Base-by-base conservation (phyloP, 2,888 invertebrate genomes). In the Sthenelais limicola region DNA sequence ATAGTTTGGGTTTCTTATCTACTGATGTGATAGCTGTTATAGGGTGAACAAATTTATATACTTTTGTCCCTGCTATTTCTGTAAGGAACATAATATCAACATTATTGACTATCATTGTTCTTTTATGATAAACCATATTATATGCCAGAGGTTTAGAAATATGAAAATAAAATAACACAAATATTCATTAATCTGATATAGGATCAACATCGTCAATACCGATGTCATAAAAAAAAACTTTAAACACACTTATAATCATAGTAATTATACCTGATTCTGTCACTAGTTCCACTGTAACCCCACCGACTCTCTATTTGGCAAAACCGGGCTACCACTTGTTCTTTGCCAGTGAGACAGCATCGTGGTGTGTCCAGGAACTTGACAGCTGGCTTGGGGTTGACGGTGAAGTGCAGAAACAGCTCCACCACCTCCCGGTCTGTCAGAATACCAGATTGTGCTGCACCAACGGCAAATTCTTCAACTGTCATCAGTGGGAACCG, bases 221-320 rank as follows among this genome's bases (percentile, higher is more conserved):
- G n/a, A n/a, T n/a, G n/a, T n/a, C n/a, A n/a, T n/a, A n/a, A 43
- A 43, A 43, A 43, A 18, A 56, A n/a, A 32, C 56, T 18, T 33
- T 56, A 43, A 43, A 43, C 9, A 43, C 9, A 43, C 43, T 43
- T 18, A 43, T 12, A 43, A 9, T 18, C 12, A 43, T 43, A n/a
- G n/a, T n/a, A 56, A 9, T 47, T 79, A 77, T 81, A 92, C 91
- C 91, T 91, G 78, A 94, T 94, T 79, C 94, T 89, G 86, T 94
- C 94, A 68, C 93, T 92, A 0, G 93, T 93, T 3, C 94, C 94
- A 84, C 92, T 93, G 82, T 94, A 94, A 0, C 94, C 94, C 94
- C 94, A 94, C 72, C 94, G 89, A 32, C 92, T 92, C 83, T 94
- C 94, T 0, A 93, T 92, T 83, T 93, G 92, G 38, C 92, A 91